phyloP scores from a whole-genome alignment of 2,888 invertebrate genomes.

The Netelia virgata region DNA sequence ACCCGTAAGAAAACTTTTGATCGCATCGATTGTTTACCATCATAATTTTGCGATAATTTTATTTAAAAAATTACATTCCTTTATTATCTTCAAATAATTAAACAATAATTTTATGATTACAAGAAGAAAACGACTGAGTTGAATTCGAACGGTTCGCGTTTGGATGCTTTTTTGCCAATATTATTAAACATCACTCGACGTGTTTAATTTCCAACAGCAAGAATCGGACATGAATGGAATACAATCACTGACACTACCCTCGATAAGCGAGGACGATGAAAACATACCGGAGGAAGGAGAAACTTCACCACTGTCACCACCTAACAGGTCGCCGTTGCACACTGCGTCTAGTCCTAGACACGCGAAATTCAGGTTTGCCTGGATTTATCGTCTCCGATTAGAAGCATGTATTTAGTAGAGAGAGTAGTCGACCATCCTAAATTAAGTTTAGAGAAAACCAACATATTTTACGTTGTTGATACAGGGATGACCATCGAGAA shows the following conservation, averaged over 20 bases:
- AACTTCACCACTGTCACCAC: conserved; percentile 88
- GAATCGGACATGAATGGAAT: conserved; percentile 92
- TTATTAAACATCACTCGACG: not conserved
- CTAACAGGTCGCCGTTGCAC: conserved; percentile 87
- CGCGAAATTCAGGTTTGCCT: conserved; percentile 87
- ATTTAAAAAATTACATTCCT: not conserved
- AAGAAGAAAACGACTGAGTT: too few species aligned
- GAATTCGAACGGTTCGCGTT: not conserved
- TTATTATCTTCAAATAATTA: too few species aligned
- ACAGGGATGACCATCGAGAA: conserved; percentile 79
- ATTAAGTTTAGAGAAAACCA: conserved; percentile 29
- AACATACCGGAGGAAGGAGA: conserved; percentile 91
- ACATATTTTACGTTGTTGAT: conserved; percentile 54
- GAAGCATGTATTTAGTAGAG: too few species aligned
- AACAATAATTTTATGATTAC: too few species aligned
- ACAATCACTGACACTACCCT: conserved; percentile 94
- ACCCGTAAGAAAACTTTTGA: too few species aligned
- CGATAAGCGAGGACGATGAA: conserved; percentile 98
- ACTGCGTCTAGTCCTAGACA: conserved; percentile 88
- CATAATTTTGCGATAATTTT: not conserved
- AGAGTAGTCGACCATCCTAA: too few species aligned
- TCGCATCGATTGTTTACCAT: not conserved
- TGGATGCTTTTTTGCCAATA: not conserved
- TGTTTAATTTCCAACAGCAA: conserved; percentile 84
- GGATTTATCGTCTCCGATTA: conserved; percentile 29